Evolutionary conservation across 2,113 vertebrate genomes (phyloP).

Genomic region (Setophaga petechia): DNA sequence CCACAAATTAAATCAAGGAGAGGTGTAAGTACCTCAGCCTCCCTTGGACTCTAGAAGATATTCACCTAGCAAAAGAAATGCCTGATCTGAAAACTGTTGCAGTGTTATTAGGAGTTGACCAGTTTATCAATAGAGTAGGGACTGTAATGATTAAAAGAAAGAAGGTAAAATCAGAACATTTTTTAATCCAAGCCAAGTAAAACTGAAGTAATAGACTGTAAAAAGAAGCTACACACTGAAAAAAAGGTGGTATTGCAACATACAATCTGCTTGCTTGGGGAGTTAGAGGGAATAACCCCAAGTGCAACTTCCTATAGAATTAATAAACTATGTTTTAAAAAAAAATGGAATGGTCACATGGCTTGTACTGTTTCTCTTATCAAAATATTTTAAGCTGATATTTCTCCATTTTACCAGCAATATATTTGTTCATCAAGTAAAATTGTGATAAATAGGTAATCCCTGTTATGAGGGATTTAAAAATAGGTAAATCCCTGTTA

Average conservation of each 20-base stretch:
- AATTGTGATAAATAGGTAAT: neutral
- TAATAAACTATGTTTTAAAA: neutral
- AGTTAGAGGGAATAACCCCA: neutral
- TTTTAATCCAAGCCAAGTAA: neutral
- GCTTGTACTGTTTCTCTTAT: neutral
- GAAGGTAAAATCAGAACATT: neutral
- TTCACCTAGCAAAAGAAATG: neutral
- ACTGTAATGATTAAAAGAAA: neutral
- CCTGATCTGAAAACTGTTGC: neutral
- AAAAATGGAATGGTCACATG: neutral
- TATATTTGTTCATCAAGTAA: neutral
- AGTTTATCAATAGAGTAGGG: neutral
- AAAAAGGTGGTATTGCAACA: neutral
- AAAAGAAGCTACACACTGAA: neutral
- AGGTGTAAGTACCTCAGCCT: neutral
- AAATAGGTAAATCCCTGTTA: neutral
- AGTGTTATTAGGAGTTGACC: neutral
- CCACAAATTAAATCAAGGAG: neutral
- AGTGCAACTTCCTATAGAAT: neutral
- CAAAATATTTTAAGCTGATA: neutral
- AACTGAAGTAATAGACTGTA: neutral
- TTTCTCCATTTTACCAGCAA: neutral
- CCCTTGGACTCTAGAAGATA: neutral
- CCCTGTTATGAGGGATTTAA: neutral
- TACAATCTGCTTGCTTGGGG: neutral